These are phyloP conservation scores for Ramphastos sulfuratus DNA, from an alignment of 2,113 vertebrate genomes.

Conservation along the genomic window DNA sequence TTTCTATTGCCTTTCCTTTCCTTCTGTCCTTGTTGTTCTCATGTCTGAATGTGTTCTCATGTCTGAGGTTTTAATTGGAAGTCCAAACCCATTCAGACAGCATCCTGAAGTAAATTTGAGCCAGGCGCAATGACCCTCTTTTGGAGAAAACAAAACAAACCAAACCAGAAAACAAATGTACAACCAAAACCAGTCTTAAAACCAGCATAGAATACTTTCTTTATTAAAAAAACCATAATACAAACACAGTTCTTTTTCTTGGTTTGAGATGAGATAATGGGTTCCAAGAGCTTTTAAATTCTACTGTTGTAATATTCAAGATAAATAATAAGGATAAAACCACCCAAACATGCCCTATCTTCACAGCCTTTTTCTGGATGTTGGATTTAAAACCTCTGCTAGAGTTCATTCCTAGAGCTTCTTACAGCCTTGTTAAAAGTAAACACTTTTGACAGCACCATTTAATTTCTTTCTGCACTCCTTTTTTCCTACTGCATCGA, in stretches of 20 bases:
- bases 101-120: not conserved
- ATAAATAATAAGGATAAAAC: not conserved
- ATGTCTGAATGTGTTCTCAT: not conserved
- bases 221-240: not conserved
- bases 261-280: not conserved
- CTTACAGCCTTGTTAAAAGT: not conserved
- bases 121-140: accelerated
- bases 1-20: not conserved
- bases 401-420: not conserved
- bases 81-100: not conserved
- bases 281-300: not conserved
- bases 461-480: not conserved
- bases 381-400: not conserved
- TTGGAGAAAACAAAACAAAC: not conserved
- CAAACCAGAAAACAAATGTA: not conserved
- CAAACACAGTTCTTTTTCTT: not conserved
- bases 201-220: not conserved
- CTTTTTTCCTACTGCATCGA: not conserved
- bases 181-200: not conserved
- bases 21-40: not conserved
- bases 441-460: not conserved
- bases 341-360: not conserved
- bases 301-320: not conserved
- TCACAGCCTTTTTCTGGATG: not conserved
- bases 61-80: not conserved